A percentile compares a stretch with the other conserved stretches of the same genome.
Evolutionary conservation across 2,797 vertebrate genomes (phyloP).

Genomic region (Loriculus beryllinus): DNA sequence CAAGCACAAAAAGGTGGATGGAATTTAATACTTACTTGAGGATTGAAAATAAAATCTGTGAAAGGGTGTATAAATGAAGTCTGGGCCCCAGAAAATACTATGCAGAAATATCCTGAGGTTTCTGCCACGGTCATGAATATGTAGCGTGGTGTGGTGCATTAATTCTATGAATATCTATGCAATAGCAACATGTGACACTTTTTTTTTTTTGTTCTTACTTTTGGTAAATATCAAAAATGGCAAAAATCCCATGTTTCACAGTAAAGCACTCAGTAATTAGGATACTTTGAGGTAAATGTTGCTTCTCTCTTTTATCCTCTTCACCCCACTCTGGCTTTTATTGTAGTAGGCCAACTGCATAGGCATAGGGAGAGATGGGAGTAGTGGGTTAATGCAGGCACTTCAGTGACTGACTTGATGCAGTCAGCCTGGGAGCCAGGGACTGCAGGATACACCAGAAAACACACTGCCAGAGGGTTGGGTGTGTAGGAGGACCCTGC

Average conservation of each 20-base stretch:
- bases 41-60: not conserved
- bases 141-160: not conserved
- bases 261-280: not conserved
- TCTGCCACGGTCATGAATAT: not conserved
- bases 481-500: not conserved
- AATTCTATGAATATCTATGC: not conserved
- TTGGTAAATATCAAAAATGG: not conserved
- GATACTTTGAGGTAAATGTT: not conserved
- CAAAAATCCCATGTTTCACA: not conserved
- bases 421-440: not conserved
- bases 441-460: not conserved
- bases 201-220: not conserved
- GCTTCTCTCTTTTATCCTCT: not conserved
- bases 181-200: not conserved
- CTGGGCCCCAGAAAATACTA: not conserved
- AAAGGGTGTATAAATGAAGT: not conserved
- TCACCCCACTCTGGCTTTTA: not conserved
- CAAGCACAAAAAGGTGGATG: not conserved
- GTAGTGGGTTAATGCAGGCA: not conserved
- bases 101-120: not conserved
- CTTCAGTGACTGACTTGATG: not conserved
- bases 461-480: not conserved
- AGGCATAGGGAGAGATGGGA: not conserved
- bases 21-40: not conserved
- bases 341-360: not conserved